Conservation (phyloP, 2,113 vertebrate genomes). For the Pithys albifrons region DNA sequence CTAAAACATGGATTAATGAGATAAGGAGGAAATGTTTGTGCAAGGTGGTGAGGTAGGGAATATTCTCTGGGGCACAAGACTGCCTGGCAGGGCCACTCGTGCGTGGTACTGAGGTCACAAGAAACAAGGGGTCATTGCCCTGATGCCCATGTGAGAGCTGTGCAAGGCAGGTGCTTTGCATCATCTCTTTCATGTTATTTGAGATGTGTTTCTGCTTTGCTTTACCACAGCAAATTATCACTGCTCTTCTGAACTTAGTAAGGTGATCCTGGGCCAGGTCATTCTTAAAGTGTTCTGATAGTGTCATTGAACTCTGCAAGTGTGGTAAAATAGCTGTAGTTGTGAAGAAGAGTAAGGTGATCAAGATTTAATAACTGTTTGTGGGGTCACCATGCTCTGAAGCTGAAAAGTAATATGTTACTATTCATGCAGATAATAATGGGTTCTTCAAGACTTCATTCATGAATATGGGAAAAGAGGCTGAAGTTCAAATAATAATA, state of each 20-base stretch:
- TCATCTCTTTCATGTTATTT: neutral
- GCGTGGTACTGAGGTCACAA: neutral
- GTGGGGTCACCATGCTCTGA: neutral
- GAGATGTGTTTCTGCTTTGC: neutral
- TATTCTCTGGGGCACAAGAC: neutral
- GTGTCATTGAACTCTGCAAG: neutral
- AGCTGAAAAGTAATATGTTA: neutral
- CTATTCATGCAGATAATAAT: neutral
- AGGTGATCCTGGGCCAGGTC: neutral
- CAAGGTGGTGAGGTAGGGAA: neutral
- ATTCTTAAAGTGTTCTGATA: neutral
- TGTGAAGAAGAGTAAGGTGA: neutral
- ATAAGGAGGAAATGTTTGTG: neutral
- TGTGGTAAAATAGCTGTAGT: neutral
- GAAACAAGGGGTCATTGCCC: neutral
- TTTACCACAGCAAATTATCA: neutral
- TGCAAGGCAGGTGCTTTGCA: neutral
- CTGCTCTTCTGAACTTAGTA: neutral
- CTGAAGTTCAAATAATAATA: neutral
- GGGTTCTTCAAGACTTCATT: neutral
- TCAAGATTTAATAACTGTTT: neutral
- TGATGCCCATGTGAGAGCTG: neutral
- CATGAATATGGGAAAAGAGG: neutral
- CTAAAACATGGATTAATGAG: neutral
- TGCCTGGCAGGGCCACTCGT: neutral